Conservation (phyloP, 2,113 vertebrate genomes). For the Tursiops truncatus region DNA sequence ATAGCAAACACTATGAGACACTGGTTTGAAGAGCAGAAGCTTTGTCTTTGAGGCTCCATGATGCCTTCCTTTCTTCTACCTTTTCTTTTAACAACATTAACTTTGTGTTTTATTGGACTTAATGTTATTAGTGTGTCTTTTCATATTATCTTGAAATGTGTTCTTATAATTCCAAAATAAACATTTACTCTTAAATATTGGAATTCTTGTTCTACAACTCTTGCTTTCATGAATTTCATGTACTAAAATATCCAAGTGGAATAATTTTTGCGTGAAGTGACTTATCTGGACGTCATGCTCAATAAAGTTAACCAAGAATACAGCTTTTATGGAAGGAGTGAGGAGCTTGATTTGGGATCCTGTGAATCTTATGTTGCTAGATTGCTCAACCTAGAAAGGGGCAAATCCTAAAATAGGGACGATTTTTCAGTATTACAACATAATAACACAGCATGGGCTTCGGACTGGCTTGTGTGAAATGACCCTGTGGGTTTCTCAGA, state of each 20-base stretch:
- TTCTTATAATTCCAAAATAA: constrained; percentile 8
- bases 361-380: not conserved
- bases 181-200: not conserved
- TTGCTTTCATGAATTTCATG: not conserved
- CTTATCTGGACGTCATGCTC: not conserved
- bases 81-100: not conserved
- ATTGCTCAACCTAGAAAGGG: not conserved
- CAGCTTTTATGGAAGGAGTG: not conserved
- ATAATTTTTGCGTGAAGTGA: not conserved
- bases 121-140: not conserved
- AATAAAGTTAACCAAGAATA: not conserved
- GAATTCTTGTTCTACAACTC: constrained; percentile 12
- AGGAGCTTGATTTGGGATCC: not conserved
- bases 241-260: not conserved
- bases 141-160: not conserved
- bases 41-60: not conserved
- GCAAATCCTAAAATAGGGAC: not conserved
- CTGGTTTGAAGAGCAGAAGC: constrained; percentile 40
- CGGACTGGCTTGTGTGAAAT: not conserved
- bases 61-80: not conserved
- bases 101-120: not conserved
- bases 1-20: not conserved
- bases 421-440: not conserved
- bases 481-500: not conserved
- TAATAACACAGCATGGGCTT: not conserved